These are phyloP conservation scores for Hirundo rustica DNA, from an alignment of 2,797 vertebrate species.

Conservation along the genomic window DNA sequence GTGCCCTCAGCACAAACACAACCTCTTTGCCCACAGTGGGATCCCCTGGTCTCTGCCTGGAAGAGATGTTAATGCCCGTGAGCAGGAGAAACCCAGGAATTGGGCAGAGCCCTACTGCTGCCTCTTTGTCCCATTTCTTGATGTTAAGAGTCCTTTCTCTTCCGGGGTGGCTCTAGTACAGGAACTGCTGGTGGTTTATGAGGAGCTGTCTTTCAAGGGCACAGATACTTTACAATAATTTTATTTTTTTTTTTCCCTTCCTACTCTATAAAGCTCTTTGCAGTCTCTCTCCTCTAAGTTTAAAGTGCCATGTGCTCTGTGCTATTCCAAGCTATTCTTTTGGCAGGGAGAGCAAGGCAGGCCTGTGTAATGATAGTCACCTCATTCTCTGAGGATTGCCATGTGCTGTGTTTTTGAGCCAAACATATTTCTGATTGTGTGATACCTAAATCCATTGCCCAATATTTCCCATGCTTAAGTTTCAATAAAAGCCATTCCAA, in stretches of 20 bases:
- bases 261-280: background rate
- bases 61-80: background rate
- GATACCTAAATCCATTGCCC: background rate
- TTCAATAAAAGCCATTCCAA: conserved; percentile 51
- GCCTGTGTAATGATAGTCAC: conserved; percentile 48
- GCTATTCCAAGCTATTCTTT: conserved; percentile 20
- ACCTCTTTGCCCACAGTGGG: background rate
- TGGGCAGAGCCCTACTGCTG: background rate
- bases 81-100: background rate
- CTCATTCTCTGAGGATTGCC: conserved; percentile 26
- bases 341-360: conserved; percentile 33
- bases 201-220: background rate
- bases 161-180: background rate
- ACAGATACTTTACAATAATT: background rate
- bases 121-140: background rate
- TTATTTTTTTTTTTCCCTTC: background rate
- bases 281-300: background rate
- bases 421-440: background rate
- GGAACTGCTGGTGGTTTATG: background rate
- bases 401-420: conserved; percentile 31
- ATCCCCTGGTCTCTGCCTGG: background rate
- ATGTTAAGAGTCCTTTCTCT: background rate
- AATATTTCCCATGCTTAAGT: conserved; percentile 22
- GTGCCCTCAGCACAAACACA: background rate
- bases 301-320: conserved; percentile 26